These are phyloP conservation scores for Cebus imitator DNA, from an alignment of 2,113 vertebrate genomes.

Conservation along the genomic window DNA sequence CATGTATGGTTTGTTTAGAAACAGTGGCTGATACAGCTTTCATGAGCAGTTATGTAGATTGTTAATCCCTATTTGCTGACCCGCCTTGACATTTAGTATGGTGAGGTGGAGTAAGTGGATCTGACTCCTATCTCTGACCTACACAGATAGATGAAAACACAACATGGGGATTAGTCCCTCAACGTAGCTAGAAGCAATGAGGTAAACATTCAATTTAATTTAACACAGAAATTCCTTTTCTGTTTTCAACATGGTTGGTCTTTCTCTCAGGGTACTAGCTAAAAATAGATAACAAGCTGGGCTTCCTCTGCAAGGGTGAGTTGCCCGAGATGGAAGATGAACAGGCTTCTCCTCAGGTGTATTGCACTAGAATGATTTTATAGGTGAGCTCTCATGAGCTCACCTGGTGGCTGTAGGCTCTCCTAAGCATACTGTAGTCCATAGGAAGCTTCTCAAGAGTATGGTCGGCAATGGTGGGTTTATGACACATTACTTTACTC, in stretches of 20 bases:
- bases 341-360: not conserved
- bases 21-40: not conserved
- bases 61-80: not conserved
- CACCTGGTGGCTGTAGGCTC: not conserved
- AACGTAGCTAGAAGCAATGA: not conserved
- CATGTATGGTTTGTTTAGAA: not conserved
- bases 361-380: not conserved
- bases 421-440: not conserved
- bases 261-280: not conserved
- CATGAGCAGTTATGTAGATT: not conserved
- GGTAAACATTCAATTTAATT: not conserved
- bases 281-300: not conserved
- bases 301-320: not conserved
- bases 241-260: not conserved
- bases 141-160: not conserved
- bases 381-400: not conserved
- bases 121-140: not conserved
- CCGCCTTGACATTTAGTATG: not conserved
- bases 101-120: not conserved
- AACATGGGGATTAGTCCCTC: not conserved
- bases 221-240: not conserved
- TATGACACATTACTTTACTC: not conserved
- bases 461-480: fast-evolving
- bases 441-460: not conserved
- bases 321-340: not conserved